phyloP scores from a whole-genome alignment of 2,113 vertebrate species.

The Ancistrus triradiatus region DNA sequence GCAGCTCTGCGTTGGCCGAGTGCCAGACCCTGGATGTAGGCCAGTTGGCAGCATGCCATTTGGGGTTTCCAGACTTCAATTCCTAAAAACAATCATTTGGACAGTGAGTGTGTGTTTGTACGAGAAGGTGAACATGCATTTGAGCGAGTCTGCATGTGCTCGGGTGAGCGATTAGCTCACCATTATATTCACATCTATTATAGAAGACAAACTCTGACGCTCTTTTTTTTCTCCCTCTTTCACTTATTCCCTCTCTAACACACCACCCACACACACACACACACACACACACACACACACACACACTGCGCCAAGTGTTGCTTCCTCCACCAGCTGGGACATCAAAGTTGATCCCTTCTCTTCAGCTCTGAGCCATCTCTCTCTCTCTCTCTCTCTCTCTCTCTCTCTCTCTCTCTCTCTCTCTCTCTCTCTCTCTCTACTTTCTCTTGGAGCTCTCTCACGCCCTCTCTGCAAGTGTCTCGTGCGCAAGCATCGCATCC shows the following conservation, averaged over 20 bases:
- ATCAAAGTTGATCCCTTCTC: conserved; percentile 67
- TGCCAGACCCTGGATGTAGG: conserved; percentile 62
- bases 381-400: conserved; percentile 54
- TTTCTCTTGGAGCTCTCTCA: conserved; percentile 9
- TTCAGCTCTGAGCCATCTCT: conserved; percentile 48
- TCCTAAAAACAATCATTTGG: conserved; percentile 76
- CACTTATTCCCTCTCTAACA: conserved; percentile 27
- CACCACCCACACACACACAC: too few species aligned
- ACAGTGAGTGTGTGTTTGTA: conserved; percentile 48
- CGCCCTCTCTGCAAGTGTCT: background rate
- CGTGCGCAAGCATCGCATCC: background rate
- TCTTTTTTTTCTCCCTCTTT: conserved; percentile 7
- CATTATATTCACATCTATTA: conserved; percentile 44
- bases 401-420: conserved; percentile 14
- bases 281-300: conserved; percentile 18
- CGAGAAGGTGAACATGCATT: conserved; percentile 35
- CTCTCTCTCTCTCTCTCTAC: conserved; percentile 11
- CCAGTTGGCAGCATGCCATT: conserved; percentile 67
- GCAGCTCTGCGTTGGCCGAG: conserved; percentile 56
- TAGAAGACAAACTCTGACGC: conserved; percentile 35
- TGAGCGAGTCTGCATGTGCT: conserved; percentile 45
- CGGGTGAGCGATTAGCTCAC: conserved; percentile 47
- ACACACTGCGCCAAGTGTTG: conserved; percentile 40
- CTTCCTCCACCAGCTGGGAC: conserved; percentile 51
- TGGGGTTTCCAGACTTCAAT: conserved; percentile 71